These are phyloP conservation scores for Drosophila bunnanda DNA, from an alignment of 2,888 invertebrate genomes.

Conservation along the genomic window DNA sequence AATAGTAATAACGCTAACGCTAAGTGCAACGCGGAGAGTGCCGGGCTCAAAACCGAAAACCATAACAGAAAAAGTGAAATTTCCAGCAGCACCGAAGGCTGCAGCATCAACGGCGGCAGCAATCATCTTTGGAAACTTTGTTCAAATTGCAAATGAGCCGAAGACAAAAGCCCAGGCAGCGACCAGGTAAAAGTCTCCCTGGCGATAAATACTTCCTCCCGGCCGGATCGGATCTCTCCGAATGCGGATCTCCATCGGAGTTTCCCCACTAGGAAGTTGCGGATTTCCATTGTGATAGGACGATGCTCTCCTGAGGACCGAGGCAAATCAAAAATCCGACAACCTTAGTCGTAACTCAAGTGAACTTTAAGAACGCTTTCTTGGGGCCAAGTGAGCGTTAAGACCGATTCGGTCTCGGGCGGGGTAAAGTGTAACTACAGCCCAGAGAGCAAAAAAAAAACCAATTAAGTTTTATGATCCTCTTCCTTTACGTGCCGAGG, in stretches of 20 bases:
- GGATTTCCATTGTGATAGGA: conserved; percentile 9
- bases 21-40: conserved; percentile 57
- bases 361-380: conserved; percentile 21
- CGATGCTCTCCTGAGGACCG: conserved; percentile 11
- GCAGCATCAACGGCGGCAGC: conserved; percentile 37
- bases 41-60: conserved; percentile 49
- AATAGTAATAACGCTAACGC: conserved; percentile 71
- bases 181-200: conserved; percentile 42
- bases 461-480: conserved; percentile 49
- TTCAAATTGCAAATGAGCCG: conserved; percentile 69
- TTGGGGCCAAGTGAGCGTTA: not conserved
- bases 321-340: conserved; percentile 24
- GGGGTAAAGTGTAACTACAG: conserved; percentile 28
- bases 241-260: conserved; percentile 17
- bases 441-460: conserved; percentile 19
- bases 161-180: conserved; percentile 42
- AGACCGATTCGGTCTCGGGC: conserved; percentile 8
- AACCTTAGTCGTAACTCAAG: conserved; percentile 18
- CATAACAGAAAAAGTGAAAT: conserved; percentile 70
- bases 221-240: conserved; percentile 15
- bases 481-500: conserved; percentile 51
- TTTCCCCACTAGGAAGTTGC: conserved; percentile 21
- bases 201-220: conserved; percentile 40
- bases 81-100: conserved; percentile 54
- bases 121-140: conserved; percentile 48